Evolutionary conservation across 2,888 invertebrate species (phyloP).

Genomic region (Leptopterna dolabrata): DNA sequence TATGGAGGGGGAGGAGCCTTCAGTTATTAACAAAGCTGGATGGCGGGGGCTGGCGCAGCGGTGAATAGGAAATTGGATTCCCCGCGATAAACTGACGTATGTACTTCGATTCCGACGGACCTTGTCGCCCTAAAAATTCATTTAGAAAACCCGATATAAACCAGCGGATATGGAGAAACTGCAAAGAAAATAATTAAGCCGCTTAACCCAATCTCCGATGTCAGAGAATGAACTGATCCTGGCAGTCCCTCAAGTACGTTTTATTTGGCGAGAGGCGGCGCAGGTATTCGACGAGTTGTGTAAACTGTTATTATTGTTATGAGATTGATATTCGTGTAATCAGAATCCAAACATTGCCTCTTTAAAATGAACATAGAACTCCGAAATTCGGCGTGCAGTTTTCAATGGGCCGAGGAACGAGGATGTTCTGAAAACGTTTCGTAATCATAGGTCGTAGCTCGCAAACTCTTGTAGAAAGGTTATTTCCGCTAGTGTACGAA

Average conservation of each 20-base stretch:
- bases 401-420: too few relatives aligned
- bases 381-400: too few relatives aligned
- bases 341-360: too few relatives aligned
- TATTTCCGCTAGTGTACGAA: too few relatives aligned
- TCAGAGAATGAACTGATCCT: neutral
- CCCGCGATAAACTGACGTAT: constrained; percentile 14
- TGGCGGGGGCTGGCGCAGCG: neutral
- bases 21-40: constrained; percentile 21
- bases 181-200: too few relatives aligned
- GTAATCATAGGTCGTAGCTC: too few relatives aligned
- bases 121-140: neutral
- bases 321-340: too few relatives aligned
- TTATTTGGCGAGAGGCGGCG: too few relatives aligned
- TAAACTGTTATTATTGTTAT: neutral
- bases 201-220: neutral
- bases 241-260: neutral
- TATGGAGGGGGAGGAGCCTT: neutral
- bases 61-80: constrained; percentile 10
- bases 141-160: neutral
- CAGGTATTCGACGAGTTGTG: neutral
- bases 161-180: neutral
- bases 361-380: too few relatives aligned
- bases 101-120: constrained; percentile 21
- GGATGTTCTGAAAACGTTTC: too few relatives aligned
- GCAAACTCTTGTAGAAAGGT: too few relatives aligned